A percentile compares a stretch with the other conserved stretches of the same genome.
phyloP scores from a whole-genome alignment of 2,888 invertebrate genomes.

The Dorcus parallelipipedus region DNA sequence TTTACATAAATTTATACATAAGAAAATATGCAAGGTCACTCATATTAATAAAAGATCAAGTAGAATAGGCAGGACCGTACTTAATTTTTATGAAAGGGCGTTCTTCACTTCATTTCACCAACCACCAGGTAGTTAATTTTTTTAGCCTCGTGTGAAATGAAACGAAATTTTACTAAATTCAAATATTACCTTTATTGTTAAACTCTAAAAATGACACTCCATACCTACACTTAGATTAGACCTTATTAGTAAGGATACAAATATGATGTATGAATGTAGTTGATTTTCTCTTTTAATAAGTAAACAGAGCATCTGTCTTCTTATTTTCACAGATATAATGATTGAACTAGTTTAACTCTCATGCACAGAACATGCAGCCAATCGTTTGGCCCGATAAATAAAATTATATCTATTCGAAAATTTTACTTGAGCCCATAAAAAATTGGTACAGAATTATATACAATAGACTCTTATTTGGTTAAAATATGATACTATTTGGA shows the following conservation, averaged over 20 bases:
- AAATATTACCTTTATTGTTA: conserved; percentile 34
- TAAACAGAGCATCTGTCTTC: background rate
- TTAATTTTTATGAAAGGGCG: too few relatives aligned
- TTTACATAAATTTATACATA: too few relatives aligned
- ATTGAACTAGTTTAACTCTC: conserved; percentile 3
- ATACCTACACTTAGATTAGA: conserved; percentile 38
- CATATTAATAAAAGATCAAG: too few relatives aligned
- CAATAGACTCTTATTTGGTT: conserved; percentile 16
- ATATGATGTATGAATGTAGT: conserved; percentile 32
- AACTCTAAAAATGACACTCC: conserved; percentile 36
- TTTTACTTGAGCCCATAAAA: conserved; percentile 7
- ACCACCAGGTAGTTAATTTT: background rate
- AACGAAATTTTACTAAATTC: conserved; percentile 14
- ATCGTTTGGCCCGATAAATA: conserved; percentile 8
- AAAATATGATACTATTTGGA: conserved; percentile 7
- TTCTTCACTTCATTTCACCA: background rate
- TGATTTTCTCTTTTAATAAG: conserved; percentile 13
- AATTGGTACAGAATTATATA: conserved; percentile 14
- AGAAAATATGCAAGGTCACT: too few relatives aligned
- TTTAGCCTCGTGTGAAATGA: background rate
- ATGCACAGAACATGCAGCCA: conserved; percentile 9
- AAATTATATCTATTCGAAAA: background rate
- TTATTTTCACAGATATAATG: conserved; percentile 8
- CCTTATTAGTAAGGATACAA: conserved; percentile 38
- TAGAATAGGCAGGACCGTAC: too few relatives aligned